Conservation (phyloP, 2,888 invertebrate genomes). For the Campoletis raptor region DNA sequence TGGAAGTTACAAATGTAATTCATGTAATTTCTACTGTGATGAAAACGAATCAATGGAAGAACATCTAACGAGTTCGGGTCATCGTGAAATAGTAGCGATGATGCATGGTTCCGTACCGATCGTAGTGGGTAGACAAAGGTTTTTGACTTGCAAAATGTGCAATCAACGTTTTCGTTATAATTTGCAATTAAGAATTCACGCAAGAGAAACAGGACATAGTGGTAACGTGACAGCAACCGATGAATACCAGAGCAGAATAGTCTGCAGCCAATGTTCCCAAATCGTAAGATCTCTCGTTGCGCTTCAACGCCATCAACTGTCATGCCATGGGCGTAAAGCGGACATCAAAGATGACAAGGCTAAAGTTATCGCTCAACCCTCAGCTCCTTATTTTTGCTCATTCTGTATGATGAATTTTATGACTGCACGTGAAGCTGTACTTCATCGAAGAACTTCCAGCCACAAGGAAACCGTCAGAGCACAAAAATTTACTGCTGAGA, state of each 20-base stretch:
- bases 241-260: slow-evolving; percentile 88
- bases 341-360: slow-evolving; percentile 67
- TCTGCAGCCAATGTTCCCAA: slow-evolving; percentile 87
- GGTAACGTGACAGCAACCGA: slow-evolving; percentile 87
- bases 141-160: slow-evolving; percentile 89
- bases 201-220: slow-evolving; percentile 85
- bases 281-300: slow-evolving; percentile 88
- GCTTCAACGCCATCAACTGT: slow-evolving; percentile 89
- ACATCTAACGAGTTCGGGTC: slow-evolving; percentile 89
- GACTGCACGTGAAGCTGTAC: slow-evolving; percentile 87
- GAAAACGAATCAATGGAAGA: slow-evolving; percentile 88
- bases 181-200: slow-evolving; percentile 89
- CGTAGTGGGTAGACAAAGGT: slow-evolving; percentile 89
- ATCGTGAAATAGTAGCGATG: slow-evolving; percentile 90
- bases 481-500: slow-evolving; percentile 72
- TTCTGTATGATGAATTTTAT: slow-evolving; percentile 89
- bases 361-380: slow-evolving; percentile 27
- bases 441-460: slow-evolving; percentile 88
- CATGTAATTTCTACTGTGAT: slow-evolving; percentile 90
- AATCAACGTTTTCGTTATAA: slow-evolving; percentile 90
- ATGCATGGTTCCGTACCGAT: slow-evolving; percentile 94
- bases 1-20: slow-evolving; percentile 90
- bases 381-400: slow-evolving; percentile 88
- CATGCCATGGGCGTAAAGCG: slow-evolving; percentile 87
- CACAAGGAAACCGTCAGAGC: slow-evolving; percentile 88